Base-by-base conservation (phyloP, 2,888 invertebrate genomes). In the Mylabris sibirica region DNA sequence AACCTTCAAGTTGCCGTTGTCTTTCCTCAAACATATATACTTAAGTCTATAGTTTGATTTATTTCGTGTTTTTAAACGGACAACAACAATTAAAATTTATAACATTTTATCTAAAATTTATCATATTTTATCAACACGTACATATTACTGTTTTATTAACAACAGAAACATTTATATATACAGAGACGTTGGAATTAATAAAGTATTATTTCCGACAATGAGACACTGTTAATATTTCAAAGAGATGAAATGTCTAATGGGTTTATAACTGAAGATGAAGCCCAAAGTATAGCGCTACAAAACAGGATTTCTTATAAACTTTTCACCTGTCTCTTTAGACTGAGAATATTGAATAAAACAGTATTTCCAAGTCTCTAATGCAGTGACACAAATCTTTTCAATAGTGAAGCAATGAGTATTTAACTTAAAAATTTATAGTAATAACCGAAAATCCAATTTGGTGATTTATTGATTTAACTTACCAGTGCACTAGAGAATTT, bases 1-100 rank as follows among this genome's bases (percentile, higher is more conserved):
- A 53, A 53, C 53, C 22, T 53, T 53, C 53, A 53, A 53, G 53
- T 53, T 22, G 53, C 12, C 22, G 12, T 53, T 53, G 22, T 53
- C 12, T 12, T 2, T 53, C 22, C 11, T 3, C 22, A 53, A 53
- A 53, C 6, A 53, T n/a, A n/a, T n/a, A n/a, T 22, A 20, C 49
- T 53, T 53, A 53, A 24, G 2, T 11, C 53, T 53, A 22, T 53
- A 53, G 22, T 53, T 53, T 24, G 53, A 53, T 53, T 53, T 53
- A 20, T 22, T 49, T 49, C 11, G 22, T 53, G 22, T 53, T 24
- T 22, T 53, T 24, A 53, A 11, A 53, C n/a, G n/a, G n/a, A 44
- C 49, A 53, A 44, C 38, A 44, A 44, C 49, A 53, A 53, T 53
- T 22, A 22, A 53, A 53, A 49, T 49, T 49, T 41, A 38, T 38